Evolutionary conservation across 2,797 vertebrate genomes (phyloP).

Genomic region (Buphagus erythrorhynchus): DNA sequence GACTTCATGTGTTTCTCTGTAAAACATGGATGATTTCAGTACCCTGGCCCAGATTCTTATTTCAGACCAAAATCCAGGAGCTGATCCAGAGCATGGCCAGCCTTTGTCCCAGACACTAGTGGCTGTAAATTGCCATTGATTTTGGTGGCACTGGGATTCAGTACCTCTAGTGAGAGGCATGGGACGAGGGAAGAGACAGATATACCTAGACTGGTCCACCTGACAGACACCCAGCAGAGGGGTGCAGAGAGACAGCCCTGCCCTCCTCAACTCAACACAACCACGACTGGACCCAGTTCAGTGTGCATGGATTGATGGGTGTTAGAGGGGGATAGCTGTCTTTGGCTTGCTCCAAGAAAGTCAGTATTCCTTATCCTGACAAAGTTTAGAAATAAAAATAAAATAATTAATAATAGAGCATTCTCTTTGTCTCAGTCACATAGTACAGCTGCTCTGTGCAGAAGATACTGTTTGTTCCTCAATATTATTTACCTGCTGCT

Average conservation of each 20-base stretch:
- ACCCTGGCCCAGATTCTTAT: not conserved
- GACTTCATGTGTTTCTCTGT: not conserved
- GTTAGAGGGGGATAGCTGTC: not conserved
- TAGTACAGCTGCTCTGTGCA: not conserved
- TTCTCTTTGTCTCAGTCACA: not conserved
- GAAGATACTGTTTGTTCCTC: not conserved
- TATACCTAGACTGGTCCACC: accelerated
- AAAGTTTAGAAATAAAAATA: not conserved
- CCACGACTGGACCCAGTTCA: not conserved
- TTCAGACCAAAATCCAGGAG: not conserved
- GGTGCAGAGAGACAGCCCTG: not conserved
- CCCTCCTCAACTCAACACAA: not conserved
- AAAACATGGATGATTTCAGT: not conserved
- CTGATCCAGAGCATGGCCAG: not conserved
- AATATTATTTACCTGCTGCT: not conserved
- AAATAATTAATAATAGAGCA: not conserved
- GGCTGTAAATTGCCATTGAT: not conserved
- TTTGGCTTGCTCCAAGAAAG: not conserved
- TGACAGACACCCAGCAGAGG: not conserved
- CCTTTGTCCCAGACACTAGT: not conserved
- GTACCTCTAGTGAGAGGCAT: accelerated
- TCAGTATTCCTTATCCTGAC: not conserved
- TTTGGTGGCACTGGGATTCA: not conserved
- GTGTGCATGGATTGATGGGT: accelerated
- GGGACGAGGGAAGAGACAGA: not conserved